These are phyloP conservation scores for Phyllostomus discolor DNA, from an alignment of 2,113 vertebrate genomes.

Conservation along the genomic window DNA sequence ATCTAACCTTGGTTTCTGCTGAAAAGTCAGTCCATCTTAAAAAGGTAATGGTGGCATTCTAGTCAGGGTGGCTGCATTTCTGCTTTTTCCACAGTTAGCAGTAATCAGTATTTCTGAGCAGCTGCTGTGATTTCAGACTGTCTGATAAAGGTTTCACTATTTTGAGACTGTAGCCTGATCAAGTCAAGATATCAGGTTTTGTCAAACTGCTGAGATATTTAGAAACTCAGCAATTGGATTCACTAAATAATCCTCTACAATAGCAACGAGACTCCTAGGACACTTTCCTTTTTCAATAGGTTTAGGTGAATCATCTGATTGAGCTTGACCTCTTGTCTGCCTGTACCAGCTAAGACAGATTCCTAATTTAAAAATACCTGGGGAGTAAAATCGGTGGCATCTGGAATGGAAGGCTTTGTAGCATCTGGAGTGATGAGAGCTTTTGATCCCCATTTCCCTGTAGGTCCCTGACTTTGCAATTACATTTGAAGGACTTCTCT, in stretches of 20 bases:
- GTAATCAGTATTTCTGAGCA: conserved; percentile 5
- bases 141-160: conserved; percentile 54
- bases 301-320: conserved; percentile 70
- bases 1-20: not conserved
- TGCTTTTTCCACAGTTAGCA: not conserved
- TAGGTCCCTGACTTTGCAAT: conserved; percentile 70
- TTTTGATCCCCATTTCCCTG: conserved; percentile 72
- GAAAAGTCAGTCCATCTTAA: not conserved
- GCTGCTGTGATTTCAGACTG: conserved; percentile 39
- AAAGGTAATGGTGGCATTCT: not conserved
- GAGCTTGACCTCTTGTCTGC: conserved; percentile 67
- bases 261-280: conserved; percentile 52
- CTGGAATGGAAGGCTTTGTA: conserved; percentile 71
- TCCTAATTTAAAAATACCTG: conserved; percentile 72
- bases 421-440: conserved; percentile 71
- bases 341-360: conserved; percentile 61
- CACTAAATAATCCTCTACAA: conserved; percentile 68
- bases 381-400: conserved; percentile 64
- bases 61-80: not conserved
- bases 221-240: conserved; percentile 55
- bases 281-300: conserved; percentile 49
- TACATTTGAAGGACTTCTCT: conserved; percentile 72
- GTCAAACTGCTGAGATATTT: conserved; percentile 63
- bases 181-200: conserved; percentile 55
- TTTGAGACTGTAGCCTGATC: conserved; percentile 38